Base-by-base conservation (phyloP, 2,888 invertebrate species). In the Melinaea menophilus region DNA sequence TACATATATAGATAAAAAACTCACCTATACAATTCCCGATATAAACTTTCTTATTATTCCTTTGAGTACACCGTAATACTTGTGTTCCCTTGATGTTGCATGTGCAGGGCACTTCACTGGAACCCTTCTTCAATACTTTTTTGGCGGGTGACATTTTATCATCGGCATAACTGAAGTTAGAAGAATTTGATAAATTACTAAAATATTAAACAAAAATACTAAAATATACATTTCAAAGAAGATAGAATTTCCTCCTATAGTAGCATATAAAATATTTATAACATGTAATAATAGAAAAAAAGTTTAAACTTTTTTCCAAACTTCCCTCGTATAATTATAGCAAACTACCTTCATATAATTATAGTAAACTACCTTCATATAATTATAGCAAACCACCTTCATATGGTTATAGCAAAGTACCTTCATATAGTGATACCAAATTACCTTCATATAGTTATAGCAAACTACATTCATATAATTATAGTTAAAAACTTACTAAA, bases 11-110 rank as follows among this genome's bases (percentile, higher is more conserved):
- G 22, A 22, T 4, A 13, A 11, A 46, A 3, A 34, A 61, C 76
- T 81, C 82, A 94, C 94, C 95, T 71, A 97, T 86, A 80, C 96
- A 96, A 74, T 93, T 93, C 3, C 96, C 96, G 55, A 95, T 92
- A 73, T 94, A 94, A 33, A 96, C 93, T 72, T 94, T 90, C 68
- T 79, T 88, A 45, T 86, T 87, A 61, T 88, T 90, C 61, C 75
- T 79, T 68, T 87, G 86, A 0, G 81, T 77, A 2, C 87, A 78
- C 37, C 84, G 76, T 9, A 90, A 65, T 0, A 84, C 73, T 59
- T 84, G 81, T 0, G 81, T 73, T 0, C 79, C 76, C 68, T 79
- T 86, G 4, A 65, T 67, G 11, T 76, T 80, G 63, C 90, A 90
- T 0, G 83, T 86, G 67, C 90, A 90, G 0, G 82, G 78, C 1